Percentiles rank a stretch among this genome's conserved stretches.
Conservation (phyloP, 1,140 invertebrate genomes). For the Drosophila malerkotliana region DNA sequence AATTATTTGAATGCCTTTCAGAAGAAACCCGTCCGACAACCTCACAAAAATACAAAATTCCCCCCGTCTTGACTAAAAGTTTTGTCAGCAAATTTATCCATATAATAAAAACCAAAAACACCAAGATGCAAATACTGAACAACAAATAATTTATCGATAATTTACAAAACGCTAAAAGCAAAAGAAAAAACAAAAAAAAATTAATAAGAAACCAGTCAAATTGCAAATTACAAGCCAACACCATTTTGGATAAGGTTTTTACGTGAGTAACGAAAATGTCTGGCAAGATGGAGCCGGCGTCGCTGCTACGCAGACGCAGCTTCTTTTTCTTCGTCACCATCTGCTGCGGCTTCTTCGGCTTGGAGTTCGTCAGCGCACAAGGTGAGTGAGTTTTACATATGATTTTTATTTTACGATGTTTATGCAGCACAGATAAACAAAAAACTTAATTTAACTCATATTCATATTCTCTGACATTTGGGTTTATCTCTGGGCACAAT, state of each 20-base stretch:
- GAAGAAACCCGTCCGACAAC: constrained; percentile 59
- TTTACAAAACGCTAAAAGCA: constrained; percentile 64
- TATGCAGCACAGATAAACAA: constrained; percentile 48
- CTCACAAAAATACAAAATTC: constrained; percentile 30
- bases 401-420: constrained; percentile 42
- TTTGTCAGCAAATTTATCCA: constrained; percentile 43
- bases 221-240: constrained; percentile 46
- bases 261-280: constrained; percentile 53
- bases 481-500: constrained; percentile 26
- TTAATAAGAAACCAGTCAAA: constrained; percentile 45
- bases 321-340: constrained; percentile 55
- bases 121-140: constrained; percentile 73
- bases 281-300: constrained; percentile 36
- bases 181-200: constrained; percentile 24
- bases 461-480: constrained; percentile 51
- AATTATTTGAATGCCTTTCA: constrained; percentile 40
- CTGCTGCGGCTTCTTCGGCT: constrained; percentile 43
- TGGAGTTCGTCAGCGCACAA: constrained; percentile 60
- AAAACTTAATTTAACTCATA: constrained; percentile 63
- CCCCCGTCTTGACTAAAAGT: constrained; percentile 41
- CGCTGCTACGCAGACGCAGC: constrained; percentile 31
- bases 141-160: constrained; percentile 73
- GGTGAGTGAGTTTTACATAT: constrained; percentile 80
- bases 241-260: constrained; percentile 40
- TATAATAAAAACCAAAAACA: constrained; percentile 34